Percentiles rank a stretch among this genome's conserved stretches.
Conservation (phyloP, 2,113 vertebrate species). For the Amphiprion percula region DNA sequence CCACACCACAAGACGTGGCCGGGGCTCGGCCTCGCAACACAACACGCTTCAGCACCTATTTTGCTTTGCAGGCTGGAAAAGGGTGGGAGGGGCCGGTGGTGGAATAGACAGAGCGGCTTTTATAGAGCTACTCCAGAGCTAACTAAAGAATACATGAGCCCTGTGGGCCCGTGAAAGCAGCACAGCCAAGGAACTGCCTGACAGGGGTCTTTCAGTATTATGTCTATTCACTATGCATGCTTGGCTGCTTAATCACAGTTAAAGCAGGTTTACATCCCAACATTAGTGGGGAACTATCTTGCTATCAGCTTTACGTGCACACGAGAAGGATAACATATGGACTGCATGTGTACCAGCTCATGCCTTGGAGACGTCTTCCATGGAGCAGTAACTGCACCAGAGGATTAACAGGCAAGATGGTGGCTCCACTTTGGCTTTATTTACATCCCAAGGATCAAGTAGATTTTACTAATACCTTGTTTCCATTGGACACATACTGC, state of each 20-base stretch:
- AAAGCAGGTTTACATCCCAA: constrained; percentile 45
- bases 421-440: constrained; percentile 65
- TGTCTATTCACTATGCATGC: constrained; percentile 50
- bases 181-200: constrained; percentile 32
- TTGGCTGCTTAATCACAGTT: constrained; percentile 58
- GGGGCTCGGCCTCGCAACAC: constrained; percentile 53
- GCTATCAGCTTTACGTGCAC: constrained; percentile 13
- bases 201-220: constrained; percentile 55
- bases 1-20: constrained; percentile 57
- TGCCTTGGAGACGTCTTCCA: constrained; percentile 47
- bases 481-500: constrained; percentile 50
- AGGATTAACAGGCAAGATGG: constrained; percentile 71
- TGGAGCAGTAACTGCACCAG: constrained; percentile 49
- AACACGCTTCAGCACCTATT: constrained; percentile 68
- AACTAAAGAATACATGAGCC: constrained; percentile 78
- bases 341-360: constrained; percentile 21
- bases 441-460: constrained; percentile 71
- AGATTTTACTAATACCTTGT: constrained; percentile 67
- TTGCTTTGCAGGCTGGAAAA: constrained; percentile 57
- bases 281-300: constrained; percentile 19
- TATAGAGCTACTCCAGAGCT: constrained; percentile 73
- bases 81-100: constrained; percentile 49
- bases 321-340: constrained; percentile 44
- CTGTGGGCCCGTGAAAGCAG: constrained; percentile 67
- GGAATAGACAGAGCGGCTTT: constrained; percentile 75